Evolutionary conservation across 2,797 vertebrate species (phyloP).

Genomic region (Sebastes iracundus): DNA sequence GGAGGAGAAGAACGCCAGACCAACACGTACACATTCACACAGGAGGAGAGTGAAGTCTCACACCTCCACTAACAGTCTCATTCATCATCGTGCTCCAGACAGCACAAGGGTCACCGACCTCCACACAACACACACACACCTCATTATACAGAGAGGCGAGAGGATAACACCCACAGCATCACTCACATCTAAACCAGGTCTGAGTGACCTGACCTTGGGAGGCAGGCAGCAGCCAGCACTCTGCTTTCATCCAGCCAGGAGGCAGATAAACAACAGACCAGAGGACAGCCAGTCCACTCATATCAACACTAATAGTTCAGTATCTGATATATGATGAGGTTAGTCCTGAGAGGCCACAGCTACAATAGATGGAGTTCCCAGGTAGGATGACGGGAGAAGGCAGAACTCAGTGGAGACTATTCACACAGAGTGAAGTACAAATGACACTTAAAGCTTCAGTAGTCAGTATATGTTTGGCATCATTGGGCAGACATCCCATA

Average conservation of each 20-base stretch:
- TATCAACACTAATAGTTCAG: too few species aligned
- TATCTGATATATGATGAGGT: not conserved
- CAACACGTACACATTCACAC: not conserved
- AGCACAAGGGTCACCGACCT: conserved; percentile 41
- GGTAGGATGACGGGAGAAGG: not conserved
- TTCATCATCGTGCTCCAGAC: conserved; percentile 59
- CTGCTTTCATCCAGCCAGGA: conserved; percentile 28
- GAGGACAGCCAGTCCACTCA: not conserved
- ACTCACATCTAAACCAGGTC: conserved; percentile 46
- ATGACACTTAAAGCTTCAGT: not conserved
- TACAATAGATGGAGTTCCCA: not conserved
- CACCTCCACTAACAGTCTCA: conserved; percentile 54
- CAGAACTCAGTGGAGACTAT: not conserved
- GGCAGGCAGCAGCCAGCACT: conserved; percentile 9
- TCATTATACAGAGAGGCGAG: conserved; percentile 36
- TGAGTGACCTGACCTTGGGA: conserved; percentile 51
- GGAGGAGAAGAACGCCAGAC: not conserved
- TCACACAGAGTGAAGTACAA: not conserved
- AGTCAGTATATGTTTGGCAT: too few species aligned
- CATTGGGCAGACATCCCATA: too few species aligned
- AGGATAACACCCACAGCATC: conserved; percentile 33
- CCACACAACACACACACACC: conserved; percentile 15
- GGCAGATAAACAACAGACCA: conserved; percentile 6
- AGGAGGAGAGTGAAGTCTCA: not conserved
- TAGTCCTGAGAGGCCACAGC: not conserved